These are phyloP conservation scores for Temnothorax unifasciatus DNA, from an alignment of 2,888 invertebrate genomes.

Conservation along the genomic window DNA sequence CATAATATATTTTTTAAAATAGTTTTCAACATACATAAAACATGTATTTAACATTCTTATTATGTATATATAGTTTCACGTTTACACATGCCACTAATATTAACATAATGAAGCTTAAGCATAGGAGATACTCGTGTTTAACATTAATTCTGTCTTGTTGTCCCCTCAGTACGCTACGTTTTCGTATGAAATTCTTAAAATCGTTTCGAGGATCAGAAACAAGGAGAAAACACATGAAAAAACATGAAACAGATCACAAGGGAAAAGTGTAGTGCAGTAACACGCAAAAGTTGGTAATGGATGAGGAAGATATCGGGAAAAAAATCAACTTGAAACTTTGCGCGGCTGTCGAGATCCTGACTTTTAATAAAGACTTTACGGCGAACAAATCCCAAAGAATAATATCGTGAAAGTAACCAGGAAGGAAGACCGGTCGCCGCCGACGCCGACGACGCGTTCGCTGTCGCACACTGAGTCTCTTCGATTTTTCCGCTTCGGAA, in stretches of 20 bases:
- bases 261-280: conserved; percentile 34
- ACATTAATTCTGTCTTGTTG: not conserved
- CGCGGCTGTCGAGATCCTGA: conserved; percentile 53
- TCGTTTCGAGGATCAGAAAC: conserved; percentile 11
- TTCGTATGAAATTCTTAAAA: conserved; percentile 13
- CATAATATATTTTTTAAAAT: not conserved
- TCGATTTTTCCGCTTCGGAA: conserved; percentile 65
- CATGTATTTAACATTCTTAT: not conserved
- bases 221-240: conserved; percentile 1
- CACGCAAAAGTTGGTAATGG: conserved; percentile 60
- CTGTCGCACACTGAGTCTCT: conserved; percentile 46
- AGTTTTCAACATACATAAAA: conserved; percentile 1
- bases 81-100: not conserved
- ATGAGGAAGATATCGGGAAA: conserved; percentile 61
- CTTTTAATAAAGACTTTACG: conserved; percentile 76
- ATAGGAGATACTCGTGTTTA: not conserved
- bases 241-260: conserved; percentile 18
- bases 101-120: conserved; percentile 4
- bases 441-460: conserved; percentile 35
- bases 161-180: not conserved
- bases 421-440: not conserved
- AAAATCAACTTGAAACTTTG: conserved; percentile 74
- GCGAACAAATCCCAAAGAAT: conserved; percentile 73
- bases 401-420: conserved; percentile 72
- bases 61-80: not conserved